A percentile compares a stretch with the other conserved stretches of the same genome.
phyloP scores from a whole-genome alignment of 2,888 invertebrate genomes.

The Erebia epiphron region DNA sequence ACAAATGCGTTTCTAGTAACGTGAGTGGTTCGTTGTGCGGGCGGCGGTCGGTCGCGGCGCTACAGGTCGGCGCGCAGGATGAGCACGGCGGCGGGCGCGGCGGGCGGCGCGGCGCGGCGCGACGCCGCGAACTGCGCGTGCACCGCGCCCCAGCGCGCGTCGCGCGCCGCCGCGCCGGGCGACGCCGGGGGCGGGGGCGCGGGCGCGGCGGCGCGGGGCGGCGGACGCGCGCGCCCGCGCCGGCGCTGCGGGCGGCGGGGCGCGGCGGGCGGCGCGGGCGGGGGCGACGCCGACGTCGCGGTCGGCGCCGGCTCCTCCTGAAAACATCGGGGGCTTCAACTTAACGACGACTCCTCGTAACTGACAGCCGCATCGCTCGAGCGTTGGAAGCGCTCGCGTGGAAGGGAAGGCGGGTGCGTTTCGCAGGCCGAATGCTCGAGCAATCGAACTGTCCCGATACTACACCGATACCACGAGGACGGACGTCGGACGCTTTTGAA shows the following conservation, averaged over 20 bases:
- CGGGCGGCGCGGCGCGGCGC: slow-evolving; percentile 33
- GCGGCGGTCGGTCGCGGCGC: slow-evolving; percentile 4
- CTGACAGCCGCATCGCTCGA: too few species aligned
- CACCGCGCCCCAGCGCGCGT: slow-evolving; percentile 52
- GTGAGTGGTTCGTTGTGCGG: background rate
- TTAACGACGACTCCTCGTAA: too few species aligned
- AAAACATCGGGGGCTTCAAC: background rate
- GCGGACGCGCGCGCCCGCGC: slow-evolving; percentile 33
- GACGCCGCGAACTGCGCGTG: slow-evolving; percentile 49
- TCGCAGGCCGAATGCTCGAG: too few species aligned
- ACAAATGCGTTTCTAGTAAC: background rate
- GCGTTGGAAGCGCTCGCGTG: too few species aligned
- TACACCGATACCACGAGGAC: too few species aligned
- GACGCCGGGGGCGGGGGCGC: slow-evolving; percentile 61
- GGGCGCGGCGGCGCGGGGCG: slow-evolving; percentile 27
- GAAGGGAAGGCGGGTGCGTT: too few species aligned
- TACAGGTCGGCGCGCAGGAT: slow-evolving; percentile 65
- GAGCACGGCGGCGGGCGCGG: slow-evolving; percentile 56
- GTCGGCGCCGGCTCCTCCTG: slow-evolving; percentile 39
- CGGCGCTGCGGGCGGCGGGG: slow-evolving; percentile 24
- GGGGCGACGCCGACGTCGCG: slow-evolving; percentile 34
- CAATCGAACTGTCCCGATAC: too few species aligned
- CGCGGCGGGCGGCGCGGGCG: slow-evolving; percentile 34
- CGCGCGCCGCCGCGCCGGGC: slow-evolving; percentile 45
- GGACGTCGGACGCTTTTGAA: too few species aligned